Percentiles rank a stretch among this genome's conserved stretches.
Evolutionary conservation across 1,140 invertebrate genomes (phyloP).

Genomic region (Potamilus streckersoni): DNA sequence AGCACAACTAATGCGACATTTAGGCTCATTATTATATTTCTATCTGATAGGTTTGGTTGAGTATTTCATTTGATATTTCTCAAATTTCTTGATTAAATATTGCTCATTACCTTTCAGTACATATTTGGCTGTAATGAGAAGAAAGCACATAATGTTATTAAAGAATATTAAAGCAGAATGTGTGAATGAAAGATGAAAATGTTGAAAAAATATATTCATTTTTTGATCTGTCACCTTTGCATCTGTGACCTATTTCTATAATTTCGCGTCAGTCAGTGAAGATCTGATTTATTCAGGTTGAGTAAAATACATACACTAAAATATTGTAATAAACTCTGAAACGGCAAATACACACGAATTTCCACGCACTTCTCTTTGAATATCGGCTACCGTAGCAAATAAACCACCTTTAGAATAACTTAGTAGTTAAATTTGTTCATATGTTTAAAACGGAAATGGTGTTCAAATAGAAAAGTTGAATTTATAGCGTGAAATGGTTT

Average conservation of each 20-base stretch:
- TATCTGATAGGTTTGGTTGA: neutral
- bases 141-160: neutral
- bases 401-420: too few species aligned
- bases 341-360: too few species aligned
- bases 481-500: too few species aligned
- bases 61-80: neutral
- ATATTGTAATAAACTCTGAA: too few species aligned
- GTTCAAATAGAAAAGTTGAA: too few species aligned
- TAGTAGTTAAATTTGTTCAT: too few species aligned
- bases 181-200: slow-evolving; percentile 1
- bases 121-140: slow-evolving; percentile 7
- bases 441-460: too few species aligned
- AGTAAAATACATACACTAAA: too few species aligned
- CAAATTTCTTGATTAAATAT: neutral
- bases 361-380: too few species aligned
- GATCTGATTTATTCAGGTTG: too few species aligned
- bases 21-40: neutral
- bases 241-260: neutral
- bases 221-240: neutral
- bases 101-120: neutral
- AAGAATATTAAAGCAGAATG: neutral
- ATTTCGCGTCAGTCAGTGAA: too few species aligned
- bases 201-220: neutral
- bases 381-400: too few species aligned
- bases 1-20: neutral